Evolutionary conservation across 2,888 invertebrate species (phyloP).

Genomic region (Oxytorus armatus): DNA sequence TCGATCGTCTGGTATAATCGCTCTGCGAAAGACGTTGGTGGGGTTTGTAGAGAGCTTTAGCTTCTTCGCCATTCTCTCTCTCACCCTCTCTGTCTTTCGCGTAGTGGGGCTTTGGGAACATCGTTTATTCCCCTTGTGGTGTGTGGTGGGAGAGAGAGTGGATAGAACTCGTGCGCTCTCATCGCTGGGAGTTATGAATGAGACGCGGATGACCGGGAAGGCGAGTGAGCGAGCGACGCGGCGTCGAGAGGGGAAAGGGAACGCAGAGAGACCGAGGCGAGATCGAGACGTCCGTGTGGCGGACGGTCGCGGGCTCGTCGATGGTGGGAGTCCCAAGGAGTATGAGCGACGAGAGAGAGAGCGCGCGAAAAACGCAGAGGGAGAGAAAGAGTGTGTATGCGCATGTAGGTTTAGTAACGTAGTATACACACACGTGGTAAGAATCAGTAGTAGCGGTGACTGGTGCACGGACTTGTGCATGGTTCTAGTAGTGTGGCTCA

Average conservation of each 20-base stretch:
- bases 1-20: slow-evolving; percentile 62
- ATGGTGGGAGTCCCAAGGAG: slow-evolving; percentile 71
- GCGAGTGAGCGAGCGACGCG: slow-evolving; percentile 42
- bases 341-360: slow-evolving; percentile 60
- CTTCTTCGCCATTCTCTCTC: slow-evolving; percentile 49
- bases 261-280: slow-evolving; percentile 54
- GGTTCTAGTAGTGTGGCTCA: slow-evolving; percentile 30
- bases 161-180: slow-evolving; percentile 62
- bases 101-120: slow-evolving; percentile 26
- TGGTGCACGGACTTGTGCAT: slow-evolving; percentile 36
- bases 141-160: slow-evolving; percentile 43
- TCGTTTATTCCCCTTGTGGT: slow-evolving; percentile 24
- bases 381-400: slow-evolving; percentile 21
- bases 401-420: slow-evolving; percentile 23
- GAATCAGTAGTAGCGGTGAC: slow-evolving; percentile 33
- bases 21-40: slow-evolving; percentile 50
- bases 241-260: slow-evolving; percentile 22
- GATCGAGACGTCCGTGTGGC: slow-evolving; percentile 31
- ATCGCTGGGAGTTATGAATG: slow-evolving; percentile 82
- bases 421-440: slow-evolving; percentile 38
- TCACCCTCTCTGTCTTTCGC: slow-evolving; percentile 45
- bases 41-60: slow-evolving; percentile 57
- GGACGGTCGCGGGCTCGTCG: slow-evolving; percentile 62
- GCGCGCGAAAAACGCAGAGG: slow-evolving; percentile 12
- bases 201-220: slow-evolving; percentile 72